Base-by-base conservation (phyloP, 2,113 vertebrate genomes). In the Delphinus delphis region DNA sequence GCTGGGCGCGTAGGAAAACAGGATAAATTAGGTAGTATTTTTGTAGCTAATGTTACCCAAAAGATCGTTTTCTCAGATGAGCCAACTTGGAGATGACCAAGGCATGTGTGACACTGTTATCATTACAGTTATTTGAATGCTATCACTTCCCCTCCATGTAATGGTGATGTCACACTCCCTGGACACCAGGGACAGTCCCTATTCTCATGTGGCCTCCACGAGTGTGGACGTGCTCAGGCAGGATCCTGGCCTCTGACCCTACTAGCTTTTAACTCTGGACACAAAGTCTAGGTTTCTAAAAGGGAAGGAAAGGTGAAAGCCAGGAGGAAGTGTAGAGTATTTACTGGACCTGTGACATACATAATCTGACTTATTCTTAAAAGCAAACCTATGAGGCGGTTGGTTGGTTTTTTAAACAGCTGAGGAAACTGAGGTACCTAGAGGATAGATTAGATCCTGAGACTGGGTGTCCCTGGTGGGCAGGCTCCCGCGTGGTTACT, bases 121-220 rank as follows among this genome's bases (percentile, higher is more conserved):
- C 77, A 21, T 55, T 60, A 4, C 55, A 31, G 20, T 76, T 38
- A 47, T 11, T 31, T 76, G 53, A 53, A 3, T 82, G n/a, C 73
- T 36, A 0, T 92, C 68, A 85, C 28, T 47, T 12, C 10, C 81
- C 47, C 10, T 41, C 79, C 0, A 1, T 28, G 44, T 79, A 33
- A 10, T 8, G 17, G 67, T 74, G 93, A 65, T 31, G 26, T 83
- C 87, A 95, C 1, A 11, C 20, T 41, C 14, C 44, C 73, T 58
- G 76, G 38, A 36, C 68, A 7, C 68, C 53, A 50, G 73, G 93
- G 67, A 95, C 68, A 47, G 70, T 74, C 95, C 88, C 50, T 50
- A 0, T 65, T 79, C 67, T 81, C 95, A 9, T 36, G 74, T 55
- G 86, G 12, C 53, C 38, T 94, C 44, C 71, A 31, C 50, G 10